Percentiles rank a stretch among this genome's conserved stretches.
These are phyloP conservation scores for Gymnorhina tibicen DNA, from an alignment of 2,113 vertebrate species.

Conservation along the genomic window DNA sequence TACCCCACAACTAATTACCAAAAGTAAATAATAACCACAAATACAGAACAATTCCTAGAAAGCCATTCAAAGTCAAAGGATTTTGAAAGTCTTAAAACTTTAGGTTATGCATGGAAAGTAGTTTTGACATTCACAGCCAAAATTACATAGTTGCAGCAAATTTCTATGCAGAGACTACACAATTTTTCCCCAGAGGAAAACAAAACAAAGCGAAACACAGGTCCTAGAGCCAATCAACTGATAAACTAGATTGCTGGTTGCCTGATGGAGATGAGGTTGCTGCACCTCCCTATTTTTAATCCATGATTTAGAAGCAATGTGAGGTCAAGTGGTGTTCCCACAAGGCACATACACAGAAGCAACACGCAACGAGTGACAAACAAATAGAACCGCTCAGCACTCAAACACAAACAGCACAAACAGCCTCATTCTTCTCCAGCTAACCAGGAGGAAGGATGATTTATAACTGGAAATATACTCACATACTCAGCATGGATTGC, in stretches of 20 bases:
- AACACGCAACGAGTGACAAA: fast-evolving
- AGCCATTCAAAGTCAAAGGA: neutral
- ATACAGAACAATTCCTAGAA: neutral
- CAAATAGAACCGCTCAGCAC: neutral
- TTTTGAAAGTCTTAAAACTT: neutral
- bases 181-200: neutral
- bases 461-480: neutral
- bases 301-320: neutral
- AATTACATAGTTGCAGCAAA: neutral
- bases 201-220: neutral
- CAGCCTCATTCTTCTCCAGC: neutral
- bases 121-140: neutral
- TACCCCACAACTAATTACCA: neutral
- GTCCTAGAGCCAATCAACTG: neutral
- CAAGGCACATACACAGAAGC: neutral
- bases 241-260: neutral
- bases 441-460: neutral
- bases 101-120: neutral
- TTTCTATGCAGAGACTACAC: neutral
- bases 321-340: neutral
- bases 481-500: neutral
- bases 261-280: neutral
- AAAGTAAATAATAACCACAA: neutral
- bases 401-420: neutral
- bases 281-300: neutral